These are phyloP conservation scores for Brachyptera putata DNA, from an alignment of 2,888 invertebrate genomes.

Conservation along the genomic window DNA sequence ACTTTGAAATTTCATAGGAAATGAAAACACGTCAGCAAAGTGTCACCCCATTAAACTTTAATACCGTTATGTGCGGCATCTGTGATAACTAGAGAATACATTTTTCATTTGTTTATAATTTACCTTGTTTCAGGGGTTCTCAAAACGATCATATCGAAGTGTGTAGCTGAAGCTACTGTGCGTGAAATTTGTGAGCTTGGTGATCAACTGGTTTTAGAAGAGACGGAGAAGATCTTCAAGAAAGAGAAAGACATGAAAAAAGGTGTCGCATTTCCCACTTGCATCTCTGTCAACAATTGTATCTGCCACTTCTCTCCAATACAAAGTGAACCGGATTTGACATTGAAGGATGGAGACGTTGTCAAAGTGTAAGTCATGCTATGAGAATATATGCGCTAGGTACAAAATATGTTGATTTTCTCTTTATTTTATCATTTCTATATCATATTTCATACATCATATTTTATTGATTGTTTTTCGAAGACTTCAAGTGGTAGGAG, in stretches of 20 bases:
- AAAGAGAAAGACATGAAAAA: slow-evolving; percentile 98
- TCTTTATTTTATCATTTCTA: not conserved
- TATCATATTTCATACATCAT: too few relatives aligned
- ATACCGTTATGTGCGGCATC: too few relatives aligned
- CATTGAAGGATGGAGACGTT: slow-evolving; percentile 85
- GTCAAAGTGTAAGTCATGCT: slow-evolving; percentile 85
- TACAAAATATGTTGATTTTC: not conserved
- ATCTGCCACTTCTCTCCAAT: slow-evolving; percentile 99
- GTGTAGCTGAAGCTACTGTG: slow-evolving; percentile 82
- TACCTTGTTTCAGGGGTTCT: slow-evolving; percentile 69
- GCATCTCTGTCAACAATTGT: slow-evolving; percentile 97
- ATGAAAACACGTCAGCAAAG: too few relatives aligned
- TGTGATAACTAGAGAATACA: not conserved
- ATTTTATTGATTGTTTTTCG: slow-evolving; percentile 29
- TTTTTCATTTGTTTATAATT: not conserved
- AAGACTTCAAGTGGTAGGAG: too few relatives aligned
- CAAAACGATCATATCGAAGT: slow-evolving; percentile 82
- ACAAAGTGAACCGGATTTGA: slow-evolving; percentile 83
- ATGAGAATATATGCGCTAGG: not conserved
- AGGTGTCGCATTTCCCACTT: slow-evolving; percentile 98
- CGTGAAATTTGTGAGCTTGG: slow-evolving; percentile 90
- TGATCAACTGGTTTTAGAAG: slow-evolving; percentile 80
- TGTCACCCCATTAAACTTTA: too few relatives aligned
- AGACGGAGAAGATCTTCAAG: slow-evolving; percentile 94
- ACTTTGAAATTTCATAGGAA: too few relatives aligned